These are phyloP conservation scores for Salpingus planirostris DNA, from an alignment of 2,888 invertebrate genomes.

Conservation along the genomic window DNA sequence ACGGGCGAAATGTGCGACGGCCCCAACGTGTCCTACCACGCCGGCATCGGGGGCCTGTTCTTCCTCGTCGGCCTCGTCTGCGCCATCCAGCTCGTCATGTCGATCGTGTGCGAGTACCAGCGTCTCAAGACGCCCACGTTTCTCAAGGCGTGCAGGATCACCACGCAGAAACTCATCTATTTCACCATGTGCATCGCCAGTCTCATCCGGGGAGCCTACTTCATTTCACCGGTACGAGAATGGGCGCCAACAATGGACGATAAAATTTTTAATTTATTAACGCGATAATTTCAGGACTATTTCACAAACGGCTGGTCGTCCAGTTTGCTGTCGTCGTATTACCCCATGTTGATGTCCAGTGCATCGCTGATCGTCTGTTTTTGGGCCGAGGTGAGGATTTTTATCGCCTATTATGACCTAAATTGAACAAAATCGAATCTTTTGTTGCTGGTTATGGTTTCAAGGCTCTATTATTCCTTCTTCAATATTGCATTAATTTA, in stretches of 20 bases:
- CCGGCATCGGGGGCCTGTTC: conserved; percentile 65
- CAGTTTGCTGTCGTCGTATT: conserved; percentile 80
- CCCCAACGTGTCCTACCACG: conserved; percentile 74
- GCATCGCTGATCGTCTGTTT: conserved; percentile 87
- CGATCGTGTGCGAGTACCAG: conserved; percentile 73
- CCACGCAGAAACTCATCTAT: conserved; percentile 84
- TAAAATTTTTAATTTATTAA: neutral
- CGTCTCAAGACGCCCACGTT: conserved; percentile 76
- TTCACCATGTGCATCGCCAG: conserved; percentile 81
- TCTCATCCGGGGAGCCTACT: conserved; percentile 78
- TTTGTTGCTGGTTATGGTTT: too few species aligned
- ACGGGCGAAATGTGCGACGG: conserved; percentile 76
- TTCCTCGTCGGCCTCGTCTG: conserved; percentile 77
- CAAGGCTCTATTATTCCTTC: too few species aligned
- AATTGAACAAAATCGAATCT: too few species aligned
- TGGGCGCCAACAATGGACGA: too few species aligned
- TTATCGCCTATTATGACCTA: too few species aligned
- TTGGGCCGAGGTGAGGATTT: conserved; percentile 88
- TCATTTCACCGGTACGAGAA: conserved; percentile 82
- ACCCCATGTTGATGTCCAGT: conserved; percentile 80
- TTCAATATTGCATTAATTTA: too few species aligned
- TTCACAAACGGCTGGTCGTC: conserved; percentile 79
- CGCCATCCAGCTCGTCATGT: conserved; percentile 74
- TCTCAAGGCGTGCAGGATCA: conserved; percentile 73
- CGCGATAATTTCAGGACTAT: conserved; percentile 50